A percentile compares a stretch with the other conserved stretches of the same genome.
These are phyloP conservation scores for Scophthalmus maximus DNA, from an alignment of 2,113 vertebrate genomes.

Conservation along the genomic window DNA sequence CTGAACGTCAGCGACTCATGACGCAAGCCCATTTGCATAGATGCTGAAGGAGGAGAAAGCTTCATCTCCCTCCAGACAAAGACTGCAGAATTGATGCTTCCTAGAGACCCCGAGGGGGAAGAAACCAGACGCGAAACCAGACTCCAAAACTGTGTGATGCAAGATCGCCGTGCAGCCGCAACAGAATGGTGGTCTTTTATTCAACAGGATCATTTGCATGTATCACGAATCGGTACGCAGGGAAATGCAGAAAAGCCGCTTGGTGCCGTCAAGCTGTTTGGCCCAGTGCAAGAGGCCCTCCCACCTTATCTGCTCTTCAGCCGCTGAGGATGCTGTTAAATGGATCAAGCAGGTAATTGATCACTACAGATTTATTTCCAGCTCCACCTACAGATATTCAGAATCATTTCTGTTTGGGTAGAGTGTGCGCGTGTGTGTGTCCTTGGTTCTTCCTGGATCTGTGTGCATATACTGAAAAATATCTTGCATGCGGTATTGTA, in stretches of 20 bases:
- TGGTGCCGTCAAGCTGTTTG: not conserved
- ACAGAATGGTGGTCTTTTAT: conserved; percentile 24
- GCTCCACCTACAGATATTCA: conserved; percentile 18
- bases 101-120: not conserved
- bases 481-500: not conserved
- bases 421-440: too few relatives aligned
- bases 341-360: conserved; percentile 61
- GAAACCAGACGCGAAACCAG: conserved; percentile 13
- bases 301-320: conserved; percentile 9
- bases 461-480: not conserved
- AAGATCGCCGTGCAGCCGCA: conserved; percentile 8
- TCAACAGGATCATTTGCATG: conserved; percentile 50
- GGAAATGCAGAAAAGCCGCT: conserved; percentile 12
- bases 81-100: conserved; percentile 41
- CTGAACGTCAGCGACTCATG: conserved; percentile 20
- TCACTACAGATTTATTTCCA: conserved; percentile 43
- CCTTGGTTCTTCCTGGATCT: too few relatives aligned
- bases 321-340: not conserved
- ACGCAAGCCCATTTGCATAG: conserved; percentile 47
- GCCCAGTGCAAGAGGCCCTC: conserved; percentile 12
- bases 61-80: not conserved
- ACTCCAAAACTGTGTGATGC: not conserved
- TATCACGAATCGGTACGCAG: conserved; percentile 1
- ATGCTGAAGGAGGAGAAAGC: not conserved
- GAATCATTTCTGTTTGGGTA: not conserved